Evolutionary conservation across 2,113 vertebrate species (phyloP).

Genomic region (Amia ocellicauda): DNA sequence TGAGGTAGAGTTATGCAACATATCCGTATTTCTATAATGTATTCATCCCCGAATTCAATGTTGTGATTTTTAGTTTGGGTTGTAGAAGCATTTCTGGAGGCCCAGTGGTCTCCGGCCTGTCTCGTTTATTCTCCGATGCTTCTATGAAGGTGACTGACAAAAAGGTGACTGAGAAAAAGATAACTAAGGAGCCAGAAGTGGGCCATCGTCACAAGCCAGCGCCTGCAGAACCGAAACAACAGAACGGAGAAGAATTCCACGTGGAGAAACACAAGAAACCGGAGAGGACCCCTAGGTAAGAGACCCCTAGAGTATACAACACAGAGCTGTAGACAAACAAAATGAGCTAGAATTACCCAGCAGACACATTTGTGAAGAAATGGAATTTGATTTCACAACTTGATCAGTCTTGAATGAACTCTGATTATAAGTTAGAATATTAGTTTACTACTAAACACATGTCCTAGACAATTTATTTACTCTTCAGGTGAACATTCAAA

Average conservation of each 20-base stretch:
- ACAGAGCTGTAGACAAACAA: constrained; percentile 23
- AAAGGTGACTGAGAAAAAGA: constrained; percentile 64
- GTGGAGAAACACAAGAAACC: constrained; percentile 77
- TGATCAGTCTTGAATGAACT: too few relatives aligned
- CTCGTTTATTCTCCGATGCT: constrained; percentile 11
- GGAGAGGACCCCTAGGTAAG: constrained; percentile 85
- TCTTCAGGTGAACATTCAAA: too few relatives aligned
- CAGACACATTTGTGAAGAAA: too few relatives aligned
- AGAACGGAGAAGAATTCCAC: constrained; percentile 78
- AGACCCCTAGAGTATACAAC: constrained; percentile 4
- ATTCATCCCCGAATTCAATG: too few relatives aligned
- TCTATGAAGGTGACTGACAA: constrained; percentile 71
- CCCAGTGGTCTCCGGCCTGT: not conserved
- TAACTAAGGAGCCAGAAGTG: constrained; percentile 57
- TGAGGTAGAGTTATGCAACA: constrained; percentile 42
- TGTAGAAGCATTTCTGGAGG: not conserved
- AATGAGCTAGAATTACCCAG: too few relatives aligned
- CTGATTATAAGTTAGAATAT: too few relatives aligned
- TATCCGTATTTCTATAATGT: too few relatives aligned
- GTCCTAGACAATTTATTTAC: too few relatives aligned
- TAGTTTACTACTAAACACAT: too few relatives aligned
- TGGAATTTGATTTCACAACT: too few relatives aligned
- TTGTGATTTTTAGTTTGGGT: not conserved
- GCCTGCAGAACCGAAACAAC: constrained; percentile 65
- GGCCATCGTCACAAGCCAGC: constrained; percentile 69